These are phyloP conservation scores for Eristalinus sepulchralis DNA, from an alignment of 2,888 invertebrate genomes.

Conservation along the genomic window DNA sequence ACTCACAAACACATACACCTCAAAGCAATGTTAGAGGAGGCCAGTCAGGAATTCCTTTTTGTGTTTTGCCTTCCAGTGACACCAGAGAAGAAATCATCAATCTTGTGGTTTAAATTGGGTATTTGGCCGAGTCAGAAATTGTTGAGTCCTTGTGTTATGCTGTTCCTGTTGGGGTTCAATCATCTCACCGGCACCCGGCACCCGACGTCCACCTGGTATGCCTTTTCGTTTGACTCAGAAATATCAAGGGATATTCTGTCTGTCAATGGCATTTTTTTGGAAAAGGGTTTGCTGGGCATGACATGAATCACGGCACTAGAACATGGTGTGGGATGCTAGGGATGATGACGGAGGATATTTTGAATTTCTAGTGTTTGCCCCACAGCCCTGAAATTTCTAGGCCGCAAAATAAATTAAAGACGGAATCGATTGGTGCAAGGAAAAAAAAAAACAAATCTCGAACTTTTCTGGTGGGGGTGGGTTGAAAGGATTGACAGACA, in stretches of 20 bases:
- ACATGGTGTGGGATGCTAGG: background rate
- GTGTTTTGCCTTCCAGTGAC: slow-evolving; percentile 50
- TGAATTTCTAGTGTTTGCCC: slow-evolving; percentile 18
- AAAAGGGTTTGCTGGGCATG: slow-evolving; percentile 9
- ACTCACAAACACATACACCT: background rate
- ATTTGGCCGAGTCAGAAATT: slow-evolving; percentile 64
- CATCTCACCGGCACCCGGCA: slow-evolving; percentile 4
- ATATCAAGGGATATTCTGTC: slow-evolving; percentile 24
- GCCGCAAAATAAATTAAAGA: slow-evolving; percentile 47
- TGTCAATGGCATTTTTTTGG: slow-evolving; percentile 38
- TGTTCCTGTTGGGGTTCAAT: slow-evolving; percentile 1
- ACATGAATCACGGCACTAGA: slow-evolving; percentile 27
- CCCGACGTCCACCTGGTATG: slow-evolving; percentile 8
- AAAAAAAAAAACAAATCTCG: background rate
- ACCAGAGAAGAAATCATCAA: slow-evolving; percentile 65
- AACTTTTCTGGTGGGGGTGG: background rate
- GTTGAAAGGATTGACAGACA: slow-evolving; percentile 1
- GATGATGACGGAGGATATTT: slow-evolving; percentile 41
- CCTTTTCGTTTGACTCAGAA: slow-evolving; percentile 44
- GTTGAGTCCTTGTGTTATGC: slow-evolving; percentile 38
- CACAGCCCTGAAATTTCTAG: background rate
- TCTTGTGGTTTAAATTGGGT: slow-evolving; percentile 69
- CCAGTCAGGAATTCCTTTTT: slow-evolving; percentile 56
- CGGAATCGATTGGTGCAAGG: slow-evolving; percentile 49
- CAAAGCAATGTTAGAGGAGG: background rate